phyloP scores from a whole-genome alignment of 30 jellyfish, hydroid and myxozoan genomes.

The Thelohanellus kitauei region DNA sequence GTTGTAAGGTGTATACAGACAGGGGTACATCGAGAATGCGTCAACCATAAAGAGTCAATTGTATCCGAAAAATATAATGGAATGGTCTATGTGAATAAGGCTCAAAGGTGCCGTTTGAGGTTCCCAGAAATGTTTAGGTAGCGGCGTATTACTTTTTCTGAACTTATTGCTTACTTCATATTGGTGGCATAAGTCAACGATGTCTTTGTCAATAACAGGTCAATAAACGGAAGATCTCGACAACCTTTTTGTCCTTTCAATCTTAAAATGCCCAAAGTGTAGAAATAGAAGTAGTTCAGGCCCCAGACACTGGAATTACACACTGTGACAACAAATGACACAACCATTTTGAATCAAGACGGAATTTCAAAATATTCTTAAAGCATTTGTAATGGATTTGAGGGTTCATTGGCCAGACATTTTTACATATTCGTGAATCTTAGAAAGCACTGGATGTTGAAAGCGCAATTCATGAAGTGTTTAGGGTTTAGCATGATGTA shows the following conservation, averaged over 20 bases:
- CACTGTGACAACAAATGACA: too few relatives aligned
- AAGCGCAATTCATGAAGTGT: too few relatives aligned
- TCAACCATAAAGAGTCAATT: slow-evolving; percentile 3
- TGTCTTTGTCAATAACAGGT: slow-evolving; percentile 6
- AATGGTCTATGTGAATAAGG: slow-evolving; percentile 6
- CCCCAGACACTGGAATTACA: too few relatives aligned
- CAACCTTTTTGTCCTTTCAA: slow-evolving; percentile 5
- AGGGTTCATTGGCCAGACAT: too few relatives aligned
- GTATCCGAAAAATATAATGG: slow-evolving; percentile 3
- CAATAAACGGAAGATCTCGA: slow-evolving; percentile 14
- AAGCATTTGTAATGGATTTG: too few relatives aligned
- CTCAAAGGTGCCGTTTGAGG: slow-evolving; percentile 6
- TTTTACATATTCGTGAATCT: too few relatives aligned
- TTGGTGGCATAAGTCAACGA: not conserved
- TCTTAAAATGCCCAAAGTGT: slow-evolving; percentile 12
- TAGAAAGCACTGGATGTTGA: too few relatives aligned
- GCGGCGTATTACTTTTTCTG: slow-evolving; percentile 2
- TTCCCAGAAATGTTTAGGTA: slow-evolving; percentile 5
- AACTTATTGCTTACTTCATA: slow-evolving; percentile 8
- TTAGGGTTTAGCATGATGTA: too few relatives aligned
- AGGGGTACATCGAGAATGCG: slow-evolving; percentile 10
- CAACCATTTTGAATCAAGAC: too few relatives aligned
- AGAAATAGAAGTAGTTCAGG: too few relatives aligned
- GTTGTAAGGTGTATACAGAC: slow-evolving; percentile 2
- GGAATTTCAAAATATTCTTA: too few relatives aligned